Evolutionary conservation across 2,113 vertebrate species (phyloP).

Genomic region (Seriola quinqueradiata): DNA sequence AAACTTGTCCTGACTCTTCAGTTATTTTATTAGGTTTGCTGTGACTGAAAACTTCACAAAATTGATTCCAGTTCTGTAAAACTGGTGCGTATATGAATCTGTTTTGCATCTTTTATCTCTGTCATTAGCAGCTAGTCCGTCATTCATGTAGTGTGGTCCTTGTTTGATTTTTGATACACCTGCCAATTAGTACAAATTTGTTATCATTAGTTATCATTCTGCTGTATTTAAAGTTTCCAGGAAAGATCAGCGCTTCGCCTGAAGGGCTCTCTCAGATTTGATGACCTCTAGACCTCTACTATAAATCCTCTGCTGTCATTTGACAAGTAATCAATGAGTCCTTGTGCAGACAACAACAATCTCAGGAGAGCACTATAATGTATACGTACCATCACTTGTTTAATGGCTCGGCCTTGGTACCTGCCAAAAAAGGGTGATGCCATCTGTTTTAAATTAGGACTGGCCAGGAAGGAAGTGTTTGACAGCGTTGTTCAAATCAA

Average conservation of each 20-base stretch:
- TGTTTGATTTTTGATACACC: conserved; percentile 21
- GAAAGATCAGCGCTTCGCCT: conserved; percentile 1
- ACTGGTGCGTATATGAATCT: conserved; percentile 26
- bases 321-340: conserved; percentile 72
- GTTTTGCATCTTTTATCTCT: conserved; percentile 17
- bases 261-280: conserved; percentile 29
- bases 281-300: conserved; percentile 57
- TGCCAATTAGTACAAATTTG: conserved; percentile 20
- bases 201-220: background rate
- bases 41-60: conserved; percentile 32
- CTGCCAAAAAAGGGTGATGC: conserved; percentile 68
- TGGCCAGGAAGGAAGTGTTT: conserved; percentile 58
- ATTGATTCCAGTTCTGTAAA: conserved; percentile 41
- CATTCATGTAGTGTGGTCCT: background rate
- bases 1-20: conserved; percentile 49
- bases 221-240: background rate
- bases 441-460: conserved; percentile 76
- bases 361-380: conserved; percentile 67
- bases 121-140: conserved; percentile 13
- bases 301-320: conserved; percentile 56
- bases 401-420: conserved; percentile 59
- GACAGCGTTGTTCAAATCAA: conserved; percentile 77
- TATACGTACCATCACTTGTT: conserved; percentile 62
- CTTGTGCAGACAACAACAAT: conserved; percentile 63
- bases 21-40: conserved; percentile 58